Percentiles rank a stretch among this genome's conserved stretches.
Evolutionary conservation across 1,140 invertebrate species (phyloP).

Genomic region (Heliconius himera): DNA sequence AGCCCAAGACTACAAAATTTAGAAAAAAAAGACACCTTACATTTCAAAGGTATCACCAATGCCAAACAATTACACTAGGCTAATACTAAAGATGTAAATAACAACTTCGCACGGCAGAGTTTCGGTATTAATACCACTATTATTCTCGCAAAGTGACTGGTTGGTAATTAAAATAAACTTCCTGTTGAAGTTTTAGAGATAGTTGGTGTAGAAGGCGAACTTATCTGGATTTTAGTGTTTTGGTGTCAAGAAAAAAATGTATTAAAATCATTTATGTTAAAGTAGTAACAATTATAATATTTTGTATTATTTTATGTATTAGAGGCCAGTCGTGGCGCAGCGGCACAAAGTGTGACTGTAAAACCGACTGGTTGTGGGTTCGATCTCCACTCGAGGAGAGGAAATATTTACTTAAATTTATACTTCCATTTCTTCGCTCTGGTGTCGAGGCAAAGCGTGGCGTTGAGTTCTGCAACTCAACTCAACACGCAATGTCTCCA

Average conservation of each 20-base stretch:
- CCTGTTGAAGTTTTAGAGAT: constrained; percentile 12
- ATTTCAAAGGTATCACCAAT: no score
- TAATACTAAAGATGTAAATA: constrained; percentile 28
- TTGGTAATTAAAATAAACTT: constrained; percentile 24
- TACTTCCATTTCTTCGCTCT: no score
- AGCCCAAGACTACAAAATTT: no score
- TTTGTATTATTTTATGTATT: no score
- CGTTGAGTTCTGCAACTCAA: no score
- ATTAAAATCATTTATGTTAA: background rate
- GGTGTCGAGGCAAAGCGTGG: background rate
- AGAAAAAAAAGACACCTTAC: no score
- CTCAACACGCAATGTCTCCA: no score
- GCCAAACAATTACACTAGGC: constrained; percentile 2
- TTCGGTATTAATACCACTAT: constrained; percentile 3
- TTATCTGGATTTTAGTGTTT: constrained; percentile 27
- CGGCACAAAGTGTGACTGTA: no score
- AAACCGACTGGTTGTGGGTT: background rate
- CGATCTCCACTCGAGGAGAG: background rate
- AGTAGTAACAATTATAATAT: no score
- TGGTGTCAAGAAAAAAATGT: background rate
- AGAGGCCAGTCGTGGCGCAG: no score
- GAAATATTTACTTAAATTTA: no score
- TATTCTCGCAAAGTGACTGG: constrained; percentile 9
- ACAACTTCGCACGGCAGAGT: constrained; percentile 23
- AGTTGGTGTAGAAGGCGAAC: background rate